Base-by-base conservation (phyloP, 2,888 invertebrate genomes). In the Sarcophaga carnaria region DNA sequence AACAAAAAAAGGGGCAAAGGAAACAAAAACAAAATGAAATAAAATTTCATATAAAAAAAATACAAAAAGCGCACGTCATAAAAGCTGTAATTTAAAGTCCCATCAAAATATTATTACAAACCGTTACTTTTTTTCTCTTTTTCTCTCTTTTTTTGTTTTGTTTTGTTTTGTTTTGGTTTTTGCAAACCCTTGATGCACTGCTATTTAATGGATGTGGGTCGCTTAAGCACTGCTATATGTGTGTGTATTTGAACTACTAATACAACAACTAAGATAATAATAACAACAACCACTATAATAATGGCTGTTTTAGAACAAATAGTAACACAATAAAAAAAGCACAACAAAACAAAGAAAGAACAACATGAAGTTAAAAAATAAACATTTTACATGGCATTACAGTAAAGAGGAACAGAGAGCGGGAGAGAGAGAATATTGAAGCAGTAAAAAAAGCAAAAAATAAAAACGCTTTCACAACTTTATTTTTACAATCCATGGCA, bases 71-170 rank as follows among this genome's bases (percentile, higher is more conserved):
- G n/a, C 78, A 67, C 37, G 37, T 83, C 78, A 81, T 81, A 86
- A 83, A 86, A 83, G 78, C 80, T 83, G 83, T 86, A 86, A 86
- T 86, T 86, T 83, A 83, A 86, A 83, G 83, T 83, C 60, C 66
- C 86, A 86, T 86, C 83, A 86, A 86, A 86, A 83, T 86, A 78
- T 80, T 86, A 86, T 83, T 86, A 86, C 86, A 83, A 83, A 78
- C 81, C 81, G 83, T 83, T 86, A 37, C 8, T 37, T 37, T 37
- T 86, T 80, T 75, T 37, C 8, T 37, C 37, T 8, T 8, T 8
- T 10, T 8, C 37, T 37, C 2, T 37, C 37, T 37, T 6, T 5
- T 27, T 27, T 37, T 37, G 1, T 37, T 37, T 37, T 37, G 1
- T 37, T 37, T 37, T 37, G 3, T 37, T 8, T 37, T 37, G 37